Conservation (phyloP, 1,140 invertebrate species). For the Coelopa frigida region DNA sequence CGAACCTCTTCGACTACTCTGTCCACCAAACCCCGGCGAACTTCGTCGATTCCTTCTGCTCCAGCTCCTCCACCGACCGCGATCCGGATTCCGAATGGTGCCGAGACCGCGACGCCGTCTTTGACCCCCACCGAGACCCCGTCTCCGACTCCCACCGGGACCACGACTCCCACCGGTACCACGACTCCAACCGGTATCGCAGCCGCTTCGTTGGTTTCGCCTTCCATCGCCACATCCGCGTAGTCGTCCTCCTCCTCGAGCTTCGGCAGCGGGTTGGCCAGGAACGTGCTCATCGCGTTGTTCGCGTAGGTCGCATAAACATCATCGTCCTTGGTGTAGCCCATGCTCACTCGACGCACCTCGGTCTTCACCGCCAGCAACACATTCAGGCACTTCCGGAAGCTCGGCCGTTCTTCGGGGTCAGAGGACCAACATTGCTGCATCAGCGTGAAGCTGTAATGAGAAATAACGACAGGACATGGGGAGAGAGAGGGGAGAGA, state of each 20-base stretch:
- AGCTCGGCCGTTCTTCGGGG: slow-evolving; percentile 67
- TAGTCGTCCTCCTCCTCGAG: slow-evolving; percentile 7
- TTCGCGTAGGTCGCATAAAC: slow-evolving; percentile 12
- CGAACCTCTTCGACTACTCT: no score
- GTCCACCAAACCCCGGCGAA: no score
- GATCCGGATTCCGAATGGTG: no score
- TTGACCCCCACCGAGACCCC: no score
- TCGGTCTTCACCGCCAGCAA: slow-evolving; percentile 43
- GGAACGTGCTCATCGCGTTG: slow-evolving; percentile 1
- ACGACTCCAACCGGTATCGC: not conserved
- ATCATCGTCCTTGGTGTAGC: slow-evolving; percentile 7
- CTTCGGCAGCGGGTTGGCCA: slow-evolving; percentile 2
- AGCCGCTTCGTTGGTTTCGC: not conserved
- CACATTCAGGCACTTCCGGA: slow-evolving; percentile 64
- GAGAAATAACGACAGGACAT: slow-evolving; percentile 9
- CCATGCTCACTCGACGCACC: slow-evolving; percentile 19
- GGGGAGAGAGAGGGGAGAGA: no score
- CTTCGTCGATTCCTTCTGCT: no score
- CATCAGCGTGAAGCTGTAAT: slow-evolving; percentile 67
- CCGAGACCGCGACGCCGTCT: no score
- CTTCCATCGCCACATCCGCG: not conserved
- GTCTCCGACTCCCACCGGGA: no score
- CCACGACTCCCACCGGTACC: no score
- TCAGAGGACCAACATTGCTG: slow-evolving; percentile 71
- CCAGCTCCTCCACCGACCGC: no score